Base-by-base conservation (phyloP, 2,888 invertebrate genomes). In the Ophioninae sp. region DNA sequence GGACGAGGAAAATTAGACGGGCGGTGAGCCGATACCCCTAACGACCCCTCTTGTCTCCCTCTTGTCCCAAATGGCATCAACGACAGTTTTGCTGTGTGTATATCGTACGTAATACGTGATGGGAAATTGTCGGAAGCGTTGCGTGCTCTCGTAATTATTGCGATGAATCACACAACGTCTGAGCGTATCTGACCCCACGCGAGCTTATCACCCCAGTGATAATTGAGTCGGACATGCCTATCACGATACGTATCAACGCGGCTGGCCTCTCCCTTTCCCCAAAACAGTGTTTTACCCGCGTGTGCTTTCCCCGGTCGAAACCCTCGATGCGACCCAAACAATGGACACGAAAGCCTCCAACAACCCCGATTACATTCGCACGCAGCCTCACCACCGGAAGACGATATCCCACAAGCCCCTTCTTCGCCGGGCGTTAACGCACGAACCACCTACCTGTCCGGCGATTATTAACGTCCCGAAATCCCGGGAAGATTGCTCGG, bases 221-320 rank as follows among this genome's bases (percentile, higher is more conserved):
- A 87, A 88, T 88, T 86, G 88, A 87, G 84, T 87, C 83, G 84
- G 86, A 86, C 87, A 86, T 85, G 77, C 79, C 81, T 85, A 83
- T 86, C 87, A 79, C 75, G 85, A 85, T 86, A 85, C 75, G 83
- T 76, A 81, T 72, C 81, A 77, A 81, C 65, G 21, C 68, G 70
- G 69, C 76, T 77, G 74, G 50, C 80, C 37, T 75, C 65, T 61
- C 76, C 69, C 50, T 39, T 70, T 61, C 37, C 23, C 62, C 59
- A 64, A 23, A 62, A 72, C 65, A 57, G 13, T 61, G 65, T 50
- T 59, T 21, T 30, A 44, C 20, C 56, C 41, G 41, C 59, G 41
- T 56, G 65, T 62, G 44, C 23, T 23, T 72, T 39, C 61, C 62
- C 23, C 13, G 64, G 62, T 30, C 70, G 70, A 41, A 41, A 64